Percentiles rank a stretch among this genome's conserved stretches.
Evolutionary conservation across 2,888 invertebrate genomes (phyloP).

Genomic region (Meandrusa payeni): DNA sequence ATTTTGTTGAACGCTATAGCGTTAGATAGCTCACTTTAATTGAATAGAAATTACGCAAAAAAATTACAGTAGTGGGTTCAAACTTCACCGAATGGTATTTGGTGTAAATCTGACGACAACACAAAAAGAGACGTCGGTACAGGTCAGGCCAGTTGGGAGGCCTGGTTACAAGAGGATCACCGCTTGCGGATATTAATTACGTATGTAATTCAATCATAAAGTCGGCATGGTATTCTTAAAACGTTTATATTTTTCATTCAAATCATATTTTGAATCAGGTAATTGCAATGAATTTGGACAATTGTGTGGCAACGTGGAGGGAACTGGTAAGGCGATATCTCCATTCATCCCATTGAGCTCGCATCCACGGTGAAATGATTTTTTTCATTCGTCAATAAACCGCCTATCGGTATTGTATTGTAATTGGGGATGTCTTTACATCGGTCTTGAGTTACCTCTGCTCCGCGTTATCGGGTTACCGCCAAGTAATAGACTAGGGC

Average conservation of each 20-base stretch:
- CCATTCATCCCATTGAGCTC: conserved; percentile 51
- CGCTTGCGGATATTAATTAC: no score
- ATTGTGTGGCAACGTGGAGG: conserved; percentile 9
- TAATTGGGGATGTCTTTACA: conserved; percentile 67
- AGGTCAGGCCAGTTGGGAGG: no score
- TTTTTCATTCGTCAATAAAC: conserved; percentile 73
- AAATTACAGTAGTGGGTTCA: no score
- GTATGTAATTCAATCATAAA: conserved; percentile 1
- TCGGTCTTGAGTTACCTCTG: conserved; percentile 45
- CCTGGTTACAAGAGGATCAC: no score
- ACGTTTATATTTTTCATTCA: background rate
- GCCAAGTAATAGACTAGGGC: conserved; percentile 31
- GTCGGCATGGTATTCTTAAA: background rate
- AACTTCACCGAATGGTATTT: no score
- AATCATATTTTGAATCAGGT: conserved; percentile 10
- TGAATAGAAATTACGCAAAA: no score
- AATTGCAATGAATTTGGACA: conserved; percentile 21
- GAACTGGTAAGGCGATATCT: conserved; percentile 49
- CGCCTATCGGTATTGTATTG: conserved; percentile 76
- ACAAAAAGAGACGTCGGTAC: no score
- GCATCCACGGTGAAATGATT: conserved; percentile 56
- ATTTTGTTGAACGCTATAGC: no score
- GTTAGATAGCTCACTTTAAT: no score
- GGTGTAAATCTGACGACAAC: no score
- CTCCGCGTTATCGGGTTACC: conserved; percentile 50